These are phyloP conservation scores for Hyalella azteca DNA, from an alignment of 2,888 invertebrate species.

Conservation along the genomic window DNA sequence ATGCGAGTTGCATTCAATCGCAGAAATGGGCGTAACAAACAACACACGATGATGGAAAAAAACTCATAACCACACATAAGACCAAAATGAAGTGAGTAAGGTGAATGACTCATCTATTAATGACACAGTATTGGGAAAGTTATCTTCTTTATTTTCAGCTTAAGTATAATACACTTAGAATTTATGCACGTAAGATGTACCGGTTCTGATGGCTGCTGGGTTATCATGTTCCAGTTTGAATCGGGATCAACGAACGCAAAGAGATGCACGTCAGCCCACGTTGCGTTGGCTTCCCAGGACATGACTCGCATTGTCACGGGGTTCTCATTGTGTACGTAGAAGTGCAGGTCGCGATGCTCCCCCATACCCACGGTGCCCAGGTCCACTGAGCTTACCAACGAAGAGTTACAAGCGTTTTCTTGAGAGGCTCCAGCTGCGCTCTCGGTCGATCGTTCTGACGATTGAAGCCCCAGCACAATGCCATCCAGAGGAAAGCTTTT, in stretches of 20 bases:
- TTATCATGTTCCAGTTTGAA: background rate
- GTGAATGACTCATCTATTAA: too few species aligned
- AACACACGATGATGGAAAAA: too few species aligned
- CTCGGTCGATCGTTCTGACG: background rate
- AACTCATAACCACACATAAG: too few species aligned
- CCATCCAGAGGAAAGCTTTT: constrained; percentile 6
- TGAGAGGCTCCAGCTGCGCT: background rate
- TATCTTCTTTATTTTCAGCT: too few species aligned
- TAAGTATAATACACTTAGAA: too few species aligned
- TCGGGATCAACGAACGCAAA: constrained; percentile 65
- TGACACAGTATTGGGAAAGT: too few species aligned
- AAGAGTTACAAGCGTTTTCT: background rate
- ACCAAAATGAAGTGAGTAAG: too few species aligned
- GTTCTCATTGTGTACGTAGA: constrained; percentile 77
- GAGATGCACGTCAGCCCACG: constrained; percentile 65
- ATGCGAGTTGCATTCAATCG: too few species aligned
- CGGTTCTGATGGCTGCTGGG: background rate
- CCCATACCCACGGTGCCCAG: constrained; percentile 67
- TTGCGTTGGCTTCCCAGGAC: constrained; percentile 69
- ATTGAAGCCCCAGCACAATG: background rate
- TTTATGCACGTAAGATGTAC: too few species aligned
- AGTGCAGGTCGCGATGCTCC: constrained; percentile 71
- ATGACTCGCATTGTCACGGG: constrained; percentile 73
- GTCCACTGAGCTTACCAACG: constrained; percentile 62
- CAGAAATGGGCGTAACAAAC: too few species aligned